A percentile compares a stretch with the other conserved stretches of the same genome.
Evolutionary conservation across 2,797 vertebrate genomes (phyloP).

Genomic region (Graptemys geographica): DNA sequence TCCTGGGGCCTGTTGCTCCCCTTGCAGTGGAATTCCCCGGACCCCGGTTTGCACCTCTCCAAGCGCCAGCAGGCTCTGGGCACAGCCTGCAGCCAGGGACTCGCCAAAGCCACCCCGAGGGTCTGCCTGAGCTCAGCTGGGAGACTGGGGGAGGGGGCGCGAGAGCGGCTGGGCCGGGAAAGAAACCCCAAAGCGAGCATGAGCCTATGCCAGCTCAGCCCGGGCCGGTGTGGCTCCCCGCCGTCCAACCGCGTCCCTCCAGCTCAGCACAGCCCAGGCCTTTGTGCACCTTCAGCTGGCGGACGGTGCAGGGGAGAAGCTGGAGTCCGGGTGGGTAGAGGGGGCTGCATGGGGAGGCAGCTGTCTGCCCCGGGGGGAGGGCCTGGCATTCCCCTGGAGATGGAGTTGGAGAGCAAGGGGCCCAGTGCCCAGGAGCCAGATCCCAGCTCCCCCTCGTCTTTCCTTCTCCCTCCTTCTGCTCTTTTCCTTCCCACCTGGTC

Average conservation of each 20-base stretch:
- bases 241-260: not conserved
- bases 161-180: not conserved
- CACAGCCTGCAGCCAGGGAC: not conserved
- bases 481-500: constrained; percentile 39
- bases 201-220: not conserved
- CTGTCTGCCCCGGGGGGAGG: not conserved
- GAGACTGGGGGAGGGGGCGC: not conserved
- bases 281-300: no score
- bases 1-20: not conserved
- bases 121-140: not conserved
- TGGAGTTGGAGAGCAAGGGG: not conserved
- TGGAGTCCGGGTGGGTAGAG: not conserved
- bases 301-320: not conserved
- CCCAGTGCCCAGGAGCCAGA: not conserved
- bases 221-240: not conserved
- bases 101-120: accelerated
- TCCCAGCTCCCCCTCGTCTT: no score
- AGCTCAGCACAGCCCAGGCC: not conserved
- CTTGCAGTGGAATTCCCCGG: not conserved
- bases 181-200: not conserved
- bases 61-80: no score
- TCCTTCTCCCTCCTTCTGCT: not conserved
- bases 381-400: not conserved
- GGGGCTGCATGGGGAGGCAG: not conserved
- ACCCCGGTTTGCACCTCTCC: not conserved